Evolutionary conservation across 1,140 invertebrate genomes (phyloP), one percentile per base, ranked within the genome.

Genomic region (Atta texana): DNA sequence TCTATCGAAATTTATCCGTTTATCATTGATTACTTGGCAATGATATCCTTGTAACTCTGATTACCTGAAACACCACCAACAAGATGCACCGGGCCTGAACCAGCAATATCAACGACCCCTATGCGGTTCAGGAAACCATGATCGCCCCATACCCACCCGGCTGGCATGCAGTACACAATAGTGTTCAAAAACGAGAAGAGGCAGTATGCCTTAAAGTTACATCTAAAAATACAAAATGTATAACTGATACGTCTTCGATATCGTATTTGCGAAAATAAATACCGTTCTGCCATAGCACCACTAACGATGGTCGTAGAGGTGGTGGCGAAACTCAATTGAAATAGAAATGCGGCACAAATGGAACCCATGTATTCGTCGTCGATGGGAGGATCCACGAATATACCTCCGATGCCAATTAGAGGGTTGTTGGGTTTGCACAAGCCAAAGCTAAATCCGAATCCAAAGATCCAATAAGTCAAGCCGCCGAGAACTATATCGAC

Each of bases 391-490:
- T 98, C 97, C 2, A 97, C 77, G 21, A 91, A 93, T 55, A 97
- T 96, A 90, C 97, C 97, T 1, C 97, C 97, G 1, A 97, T 94
- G 0, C 97, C 98, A 90, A 97, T 96, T 89, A 97, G 97, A 80
- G 97, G 96, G 94, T 98, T 98, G 0, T 96, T 97, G 1, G 96
- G 94, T 0, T 96, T 91, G 34, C 96, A 96, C 14, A 96, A 95
- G 0, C 98, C 98, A 91, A 99, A 99, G 71, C 98, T 98, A 92
- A 99, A 96, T 0, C 97, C 98, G 94, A 98, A 99, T 0, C 98
- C 99, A 92, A 99, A 99, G 24, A 98, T 96, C 98, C 98, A 99
- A 94, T 99, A 99, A 0, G 98, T 98, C 5, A 99, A 93, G 72
- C 98, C 98, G 18, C 98, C 98, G 3, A 99, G 96, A 12, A 98